Conservation (phyloP, 2,113 vertebrate genomes). For the Cebus imitator region DNA sequence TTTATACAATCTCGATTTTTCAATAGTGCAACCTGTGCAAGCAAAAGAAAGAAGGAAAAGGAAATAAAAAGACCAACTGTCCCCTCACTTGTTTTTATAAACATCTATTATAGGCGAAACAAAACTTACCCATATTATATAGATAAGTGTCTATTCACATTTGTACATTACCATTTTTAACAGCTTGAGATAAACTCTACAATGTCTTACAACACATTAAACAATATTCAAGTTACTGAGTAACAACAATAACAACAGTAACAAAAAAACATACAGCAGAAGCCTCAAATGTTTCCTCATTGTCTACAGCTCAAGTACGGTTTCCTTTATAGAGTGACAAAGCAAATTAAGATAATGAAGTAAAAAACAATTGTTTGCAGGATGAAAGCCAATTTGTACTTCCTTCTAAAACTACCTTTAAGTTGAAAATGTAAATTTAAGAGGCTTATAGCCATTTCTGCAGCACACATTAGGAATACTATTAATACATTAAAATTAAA, state of each 20-base stretch:
- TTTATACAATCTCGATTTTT: conserved; percentile 94
- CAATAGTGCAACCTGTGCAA: conserved; percentile 99
- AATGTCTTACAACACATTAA: conserved; percentile 89
- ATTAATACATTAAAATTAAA: conserved; percentile 87
- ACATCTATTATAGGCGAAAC: conserved; percentile 92
- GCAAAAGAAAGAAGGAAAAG: conserved; percentile 85
- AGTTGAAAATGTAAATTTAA: conserved; percentile 82
- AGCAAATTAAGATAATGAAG: conserved; percentile 83
- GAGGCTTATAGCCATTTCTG: conserved; percentile 85
- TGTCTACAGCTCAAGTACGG: conserved; percentile 86
- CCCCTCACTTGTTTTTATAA: conserved; percentile 90
- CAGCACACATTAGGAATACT: conserved; percentile 87
- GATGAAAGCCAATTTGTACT: conserved; percentile 85
- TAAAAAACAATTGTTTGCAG: conserved; percentile 81
- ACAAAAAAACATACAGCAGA: conserved; percentile 85
- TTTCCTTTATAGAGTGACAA: conserved; percentile 84
- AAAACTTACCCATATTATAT: conserved; percentile 90
- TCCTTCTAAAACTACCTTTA: conserved; percentile 82
- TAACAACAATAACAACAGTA: conserved; percentile 78
- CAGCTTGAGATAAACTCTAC: conserved; percentile 89
- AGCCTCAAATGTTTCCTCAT: conserved; percentile 85
- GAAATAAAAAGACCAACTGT: conserved; percentile 80
- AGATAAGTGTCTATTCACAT: conserved; percentile 94
- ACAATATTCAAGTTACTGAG: conserved; percentile 89
- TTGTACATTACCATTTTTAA: conserved; percentile 92